Conservation (phyloP, 2,888 invertebrate genomes). For the Ctenicera cuprea region DNA sequence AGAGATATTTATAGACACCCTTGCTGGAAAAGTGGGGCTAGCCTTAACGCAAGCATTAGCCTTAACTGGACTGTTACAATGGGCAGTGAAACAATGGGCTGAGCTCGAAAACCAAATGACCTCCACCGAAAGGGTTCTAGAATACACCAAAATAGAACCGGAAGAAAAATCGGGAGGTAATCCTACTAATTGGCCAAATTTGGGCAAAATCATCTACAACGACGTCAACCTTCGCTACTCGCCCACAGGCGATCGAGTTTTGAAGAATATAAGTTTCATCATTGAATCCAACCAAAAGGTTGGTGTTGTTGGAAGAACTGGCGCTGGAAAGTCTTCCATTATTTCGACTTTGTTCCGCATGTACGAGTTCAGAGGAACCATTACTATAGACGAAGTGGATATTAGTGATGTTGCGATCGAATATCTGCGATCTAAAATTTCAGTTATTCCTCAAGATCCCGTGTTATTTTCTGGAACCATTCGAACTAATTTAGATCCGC, state of each 20-base stretch:
- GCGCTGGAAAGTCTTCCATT: constrained; percentile 87
- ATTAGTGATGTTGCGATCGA: constrained; percentile 83
- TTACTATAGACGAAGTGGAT: constrained; percentile 86
- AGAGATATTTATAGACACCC: constrained; percentile 68
- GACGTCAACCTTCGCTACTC: constrained; percentile 83
- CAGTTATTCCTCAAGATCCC: constrained; percentile 91
- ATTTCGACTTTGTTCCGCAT: constrained; percentile 87
- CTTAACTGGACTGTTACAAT: constrained; percentile 81
- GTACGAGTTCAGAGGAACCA: constrained; percentile 83
- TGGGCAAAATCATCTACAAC: constrained; percentile 81
- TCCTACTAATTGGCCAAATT: constrained; percentile 82
- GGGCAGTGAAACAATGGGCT: constrained; percentile 88
- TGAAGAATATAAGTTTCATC: constrained; percentile 80
- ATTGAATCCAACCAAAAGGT: constrained; percentile 82
- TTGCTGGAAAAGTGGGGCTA: constrained; percentile 85
- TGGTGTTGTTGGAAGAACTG: constrained; percentile 88
- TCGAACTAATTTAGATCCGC: constrained; percentile 92
- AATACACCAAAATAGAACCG: constrained; percentile 71
- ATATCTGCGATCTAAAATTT: constrained; percentile 83
- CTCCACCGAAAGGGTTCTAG: constrained; percentile 86
- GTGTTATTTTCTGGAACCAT: constrained; percentile 90
- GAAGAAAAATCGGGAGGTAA: constrained; percentile 70
- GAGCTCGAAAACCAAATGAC: constrained; percentile 89
- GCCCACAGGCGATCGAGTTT: constrained; percentile 81
- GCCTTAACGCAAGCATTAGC: constrained; percentile 88